These are phyloP conservation scores for Zoanthus sociatus DNA, from an alignment of 92 coral and sea anemone genomes.

Conservation along the genomic window DNA sequence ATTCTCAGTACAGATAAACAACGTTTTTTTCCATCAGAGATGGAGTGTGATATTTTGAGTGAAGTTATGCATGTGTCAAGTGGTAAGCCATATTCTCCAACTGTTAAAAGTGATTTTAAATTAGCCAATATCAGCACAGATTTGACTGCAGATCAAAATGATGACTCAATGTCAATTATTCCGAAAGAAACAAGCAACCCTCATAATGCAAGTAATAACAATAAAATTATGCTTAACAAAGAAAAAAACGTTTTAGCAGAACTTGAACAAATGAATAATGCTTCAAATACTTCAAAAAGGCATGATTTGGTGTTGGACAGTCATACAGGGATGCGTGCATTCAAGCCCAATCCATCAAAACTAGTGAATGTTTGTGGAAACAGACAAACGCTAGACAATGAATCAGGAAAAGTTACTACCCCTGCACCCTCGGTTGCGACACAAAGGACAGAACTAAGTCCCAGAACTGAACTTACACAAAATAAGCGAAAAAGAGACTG, in stretches of 20 bases:
- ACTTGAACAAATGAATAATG: neutral
- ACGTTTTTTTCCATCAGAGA: conserved; percentile 40
- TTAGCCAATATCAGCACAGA: neutral
- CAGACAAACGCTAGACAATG: neutral
- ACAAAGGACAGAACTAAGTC: neutral
- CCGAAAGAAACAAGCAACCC: neutral
- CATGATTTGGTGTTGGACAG: neutral
- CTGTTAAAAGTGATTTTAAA: conserved; percentile 26
- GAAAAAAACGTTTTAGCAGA: neutral
- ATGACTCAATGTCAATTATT: conserved; percentile 24
- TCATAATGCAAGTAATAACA: neutral
- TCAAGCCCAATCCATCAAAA: neutral
- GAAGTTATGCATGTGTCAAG: conserved; percentile 50
- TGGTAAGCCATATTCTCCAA: conserved; percentile 52
- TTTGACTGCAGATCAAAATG: neutral
- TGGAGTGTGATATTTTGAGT: conserved; percentile 17
- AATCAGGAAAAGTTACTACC: neutral
- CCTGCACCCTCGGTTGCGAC: neutral
- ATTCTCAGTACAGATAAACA: conserved; percentile 19
- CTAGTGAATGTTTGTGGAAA: conserved; percentile 11
- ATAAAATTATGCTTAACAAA: neutral
- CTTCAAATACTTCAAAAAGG: neutral
- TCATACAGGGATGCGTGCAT: neutral
- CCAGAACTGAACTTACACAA: neutral
- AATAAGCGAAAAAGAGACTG: conserved; percentile 23